Evolutionary conservation across 1,140 invertebrate genomes (phyloP), one percentile per base, ranked within the genome.

Genomic region (Acromyrmex heyeri): DNA sequence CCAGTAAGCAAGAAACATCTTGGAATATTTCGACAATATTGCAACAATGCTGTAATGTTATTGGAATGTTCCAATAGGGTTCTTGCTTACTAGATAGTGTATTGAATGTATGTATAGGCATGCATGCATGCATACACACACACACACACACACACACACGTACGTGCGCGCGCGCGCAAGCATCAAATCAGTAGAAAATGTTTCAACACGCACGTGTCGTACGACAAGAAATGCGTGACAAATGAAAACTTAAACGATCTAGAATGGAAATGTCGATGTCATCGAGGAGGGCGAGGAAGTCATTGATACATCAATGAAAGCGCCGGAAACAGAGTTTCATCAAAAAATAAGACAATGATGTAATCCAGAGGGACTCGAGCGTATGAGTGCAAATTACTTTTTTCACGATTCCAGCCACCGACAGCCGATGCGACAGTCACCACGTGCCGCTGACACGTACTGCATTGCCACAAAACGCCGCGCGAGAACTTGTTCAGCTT

Each of bases 401-500:
- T 95, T 89, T 86, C 79, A 12, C 34, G 12, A 27, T 86, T 88
- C 92, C 91, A 93, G 1, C 82, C n/a, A 8, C 82, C 91, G 92
- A 94, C 92, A 93, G 79, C 65, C 3, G 91, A 53, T 24, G 81
- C 24, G 16, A 86, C 55, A 0, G 86, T 92, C 24, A 89, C 70
- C 38, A 93, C 88, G 76, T 90, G 85, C 57, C 93, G 93, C 8
- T 78, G 91, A 86, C 93, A 95, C 1, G 89, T 55, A 21, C 75
- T 87, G 64, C 92, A 94, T 77, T 69, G 91, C 86, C 92, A 88
- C 18, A 91, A 67, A 44, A 87, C 77, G 16, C 72, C 27, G n/a
- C 55, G 86, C 21, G 87, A 81, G 7, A 91, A 91, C 76, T 91
- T 93, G 72, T 91, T 93, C 34, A 91, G 64, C 24, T 94, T 95